Percentiles rank a stretch among this genome's conserved stretches.
Evolutionary conservation across 2,888 invertebrate genomes (phyloP).

Genomic region (Sisyra terminalis): DNA sequence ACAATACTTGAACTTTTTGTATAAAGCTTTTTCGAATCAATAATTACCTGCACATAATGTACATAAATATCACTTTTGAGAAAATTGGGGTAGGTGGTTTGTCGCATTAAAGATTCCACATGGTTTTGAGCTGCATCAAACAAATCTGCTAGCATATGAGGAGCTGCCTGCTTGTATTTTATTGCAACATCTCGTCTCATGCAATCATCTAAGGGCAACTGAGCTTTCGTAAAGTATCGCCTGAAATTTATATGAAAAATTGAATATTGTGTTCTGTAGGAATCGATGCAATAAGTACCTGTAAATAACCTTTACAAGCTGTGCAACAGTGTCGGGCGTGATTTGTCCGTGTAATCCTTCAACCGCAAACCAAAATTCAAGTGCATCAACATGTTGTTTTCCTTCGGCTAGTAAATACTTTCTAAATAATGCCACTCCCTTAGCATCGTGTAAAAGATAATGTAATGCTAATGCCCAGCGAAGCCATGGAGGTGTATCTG

Average conservation of each 20-base stretch:
- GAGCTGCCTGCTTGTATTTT: constrained; percentile 49
- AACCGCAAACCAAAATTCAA: constrained; percentile 90
- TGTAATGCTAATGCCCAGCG: constrained; percentile 81
- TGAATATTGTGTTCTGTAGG: not conserved
- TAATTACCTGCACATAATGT: constrained; percentile 59
- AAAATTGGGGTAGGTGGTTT: constrained; percentile 83
- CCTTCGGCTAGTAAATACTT: constrained; percentile 67
- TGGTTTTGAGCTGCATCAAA: constrained; percentile 54
- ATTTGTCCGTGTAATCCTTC: constrained; percentile 67
- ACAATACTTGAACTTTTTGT: no score
- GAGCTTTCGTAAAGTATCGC: constrained; percentile 64
- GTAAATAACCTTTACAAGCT: constrained; percentile 71
- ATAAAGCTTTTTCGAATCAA: no score
- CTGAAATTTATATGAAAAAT: constrained; percentile 12
- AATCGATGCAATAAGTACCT: constrained; percentile 31
- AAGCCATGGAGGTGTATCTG: constrained; percentile 49
- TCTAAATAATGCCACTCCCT: constrained; percentile 78
- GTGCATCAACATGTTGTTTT: constrained; percentile 57
- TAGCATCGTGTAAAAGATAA: constrained; percentile 72
- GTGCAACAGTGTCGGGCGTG: constrained; percentile 51
- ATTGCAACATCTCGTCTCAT: constrained; percentile 62
- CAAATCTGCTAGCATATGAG: constrained; percentile 49
- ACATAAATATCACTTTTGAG: constrained; percentile 86
- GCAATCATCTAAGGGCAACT: constrained; percentile 68
- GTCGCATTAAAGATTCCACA: constrained; percentile 69